phyloP scores from a whole-genome alignment of 2,888 invertebrate genomes.

The Netelia melanura region DNA sequence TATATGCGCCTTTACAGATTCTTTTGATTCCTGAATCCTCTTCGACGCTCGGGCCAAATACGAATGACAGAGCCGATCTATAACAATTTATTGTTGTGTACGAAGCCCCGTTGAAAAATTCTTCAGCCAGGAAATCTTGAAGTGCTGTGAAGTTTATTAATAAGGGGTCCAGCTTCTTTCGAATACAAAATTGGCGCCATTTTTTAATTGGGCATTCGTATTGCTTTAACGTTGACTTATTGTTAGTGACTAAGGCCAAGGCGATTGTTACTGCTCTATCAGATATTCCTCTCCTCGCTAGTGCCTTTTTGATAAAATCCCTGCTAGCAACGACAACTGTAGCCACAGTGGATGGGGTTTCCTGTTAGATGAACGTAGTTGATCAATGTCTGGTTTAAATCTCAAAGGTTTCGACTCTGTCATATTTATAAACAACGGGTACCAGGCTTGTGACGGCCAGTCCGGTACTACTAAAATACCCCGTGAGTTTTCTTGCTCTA shows the following conservation, averaged over 20 bases:
- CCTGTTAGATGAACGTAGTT: conserved; percentile 7
- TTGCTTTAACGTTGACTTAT: conserved; percentile 9
- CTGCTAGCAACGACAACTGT: conserved; percentile 27
- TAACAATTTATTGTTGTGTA: conserved; percentile 49
- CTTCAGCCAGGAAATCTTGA: conserved; percentile 27
- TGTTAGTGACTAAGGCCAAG: conserved; percentile 26
- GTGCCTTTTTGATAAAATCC: conserved; percentile 27
- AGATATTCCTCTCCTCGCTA: conserved; percentile 19
- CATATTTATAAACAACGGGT: conserved; percentile 17
- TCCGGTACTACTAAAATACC: conserved; percentile 17
- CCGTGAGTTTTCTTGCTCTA: conserved; percentile 21
- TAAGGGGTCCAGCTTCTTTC: conserved; percentile 8
- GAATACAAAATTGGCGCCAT: conserved; percentile 2
- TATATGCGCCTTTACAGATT: conserved; percentile 66
- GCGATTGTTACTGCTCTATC: conserved; percentile 29
- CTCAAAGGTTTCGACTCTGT: conserved; percentile 11
- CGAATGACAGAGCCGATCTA: conserved; percentile 52
- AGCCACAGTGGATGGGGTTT: conserved; percentile 30
- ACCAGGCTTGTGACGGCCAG: conserved; percentile 22
- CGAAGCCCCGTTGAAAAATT: conserved; percentile 33
- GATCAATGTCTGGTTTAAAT: conserved; percentile 20
- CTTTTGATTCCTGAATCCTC: conserved; percentile 62
- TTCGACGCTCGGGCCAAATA: conserved; percentile 56
- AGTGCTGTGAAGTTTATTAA: conserved; percentile 26
- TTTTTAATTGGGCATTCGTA: conserved; percentile 8